Percentiles rank a stretch among this genome's conserved stretches.
Evolutionary conservation across 2,797 vertebrate genomes (phyloP).

Genomic region (Nyctibius grandis): DNA sequence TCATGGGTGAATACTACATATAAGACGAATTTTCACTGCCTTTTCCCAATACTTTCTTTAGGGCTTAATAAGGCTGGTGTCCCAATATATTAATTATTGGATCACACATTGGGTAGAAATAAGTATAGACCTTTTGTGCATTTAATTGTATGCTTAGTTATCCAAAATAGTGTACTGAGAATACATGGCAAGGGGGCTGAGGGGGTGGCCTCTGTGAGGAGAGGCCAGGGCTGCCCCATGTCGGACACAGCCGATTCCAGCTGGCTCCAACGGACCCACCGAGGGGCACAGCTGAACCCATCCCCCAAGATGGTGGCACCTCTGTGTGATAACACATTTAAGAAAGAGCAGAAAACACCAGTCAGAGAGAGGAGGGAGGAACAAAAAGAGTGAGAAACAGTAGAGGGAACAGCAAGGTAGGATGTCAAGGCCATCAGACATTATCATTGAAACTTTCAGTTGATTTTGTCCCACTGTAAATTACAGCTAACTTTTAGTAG

Average conservation of each 20-base stretch:
- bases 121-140: neutral
- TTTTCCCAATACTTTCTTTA: neutral
- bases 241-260: rapidly evolving
- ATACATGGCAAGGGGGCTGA: rapidly evolving
- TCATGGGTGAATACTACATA: neutral
- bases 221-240: rapidly evolving
- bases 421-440: neutral
- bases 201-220: neutral
- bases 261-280: rapidly evolving
- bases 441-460: neutral
- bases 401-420: neutral
- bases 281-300: rapidly evolving
- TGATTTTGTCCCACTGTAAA: neutral
- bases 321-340: neutral
- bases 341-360: neutral
- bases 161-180: neutral
- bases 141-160: neutral
- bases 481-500: neutral
- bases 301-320: neutral
- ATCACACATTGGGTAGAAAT: neutral
- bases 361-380: neutral
- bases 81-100: too few species aligned
- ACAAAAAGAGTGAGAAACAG: neutral
- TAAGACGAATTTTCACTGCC: neutral
- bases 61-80: neutral